Base-by-base conservation (phyloP, 2,797 vertebrate genomes). In the Enteromius radiatus region DNA sequence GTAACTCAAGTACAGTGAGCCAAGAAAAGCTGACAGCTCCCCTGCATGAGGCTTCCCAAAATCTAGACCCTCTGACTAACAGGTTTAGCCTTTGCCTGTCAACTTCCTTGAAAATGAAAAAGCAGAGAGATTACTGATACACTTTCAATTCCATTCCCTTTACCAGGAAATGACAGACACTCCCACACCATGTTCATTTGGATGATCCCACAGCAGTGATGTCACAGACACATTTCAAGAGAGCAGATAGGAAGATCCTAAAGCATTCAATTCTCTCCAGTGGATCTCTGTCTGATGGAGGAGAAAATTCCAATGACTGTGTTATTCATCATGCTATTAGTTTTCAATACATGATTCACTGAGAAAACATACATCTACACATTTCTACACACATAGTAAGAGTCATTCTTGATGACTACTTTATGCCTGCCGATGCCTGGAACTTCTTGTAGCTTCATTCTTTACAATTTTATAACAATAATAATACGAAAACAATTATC, bases 81-180 rank as follows among this genome's bases (percentile, higher is more conserved):
- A 54, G 36, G 26, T 49, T 65, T n/a, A 59, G 36, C 14, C 19
- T 12, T n/a, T 19, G 21, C 28, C 56, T 47, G 76, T 26, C 26
- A 67, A 52, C 80, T 47, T 15, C 36, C 23, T 47, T 43, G 9
- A 64, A 63, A 73, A 63, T 19, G 23, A 61, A 43, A 15, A 43
- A 7, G 36, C 61, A 23, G 70, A 28, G 17, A 68, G 47, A 75
- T 54, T 14, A 23, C 80, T 54, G 80, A 75, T 74, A 41, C 45
- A 80, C 38, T 67, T 17, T 26, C 6, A 67, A 41, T 65, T 33
- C 33, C 1, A 3, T 52, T 68, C 23, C n/a, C 31, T 67, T 64
- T 65, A 28, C n/a, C 59, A 43, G 80, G 80, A 82, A 82, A 82
- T 67, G 3, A 76, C 63, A 56, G 70, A 17, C n/a, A 73, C 70